Evolutionary conservation across 2,797 vertebrate genomes (phyloP).

Genomic region (Sebastes diaconus): DNA sequence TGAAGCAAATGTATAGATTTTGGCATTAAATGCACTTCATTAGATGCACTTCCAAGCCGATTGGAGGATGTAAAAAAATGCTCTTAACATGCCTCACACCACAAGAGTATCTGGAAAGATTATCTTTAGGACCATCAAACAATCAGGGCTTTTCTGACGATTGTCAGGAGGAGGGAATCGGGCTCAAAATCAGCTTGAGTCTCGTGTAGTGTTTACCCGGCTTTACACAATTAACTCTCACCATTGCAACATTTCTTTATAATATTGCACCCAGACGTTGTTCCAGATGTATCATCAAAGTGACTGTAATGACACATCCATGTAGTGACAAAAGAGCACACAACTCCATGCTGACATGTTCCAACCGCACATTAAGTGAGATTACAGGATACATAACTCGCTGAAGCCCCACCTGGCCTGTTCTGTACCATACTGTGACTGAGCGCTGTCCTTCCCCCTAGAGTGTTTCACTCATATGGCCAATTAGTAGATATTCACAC

Average conservation of each 20-base stretch:
- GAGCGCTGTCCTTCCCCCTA: not conserved
- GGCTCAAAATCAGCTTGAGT: no score
- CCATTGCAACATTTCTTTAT: not conserved
- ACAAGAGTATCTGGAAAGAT: no score
- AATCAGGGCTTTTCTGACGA: no score
- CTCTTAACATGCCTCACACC: no score
- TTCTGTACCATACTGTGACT: not conserved
- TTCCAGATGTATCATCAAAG: not conserved
- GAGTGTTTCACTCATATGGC: slow-evolving; percentile 38
- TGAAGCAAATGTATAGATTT: no score
- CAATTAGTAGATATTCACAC: slow-evolving; percentile 53
- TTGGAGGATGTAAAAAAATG: fast-evolving
- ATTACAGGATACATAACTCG: not conserved
- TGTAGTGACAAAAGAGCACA: not conserved
- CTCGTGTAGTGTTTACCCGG: no score
- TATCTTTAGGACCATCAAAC: no score
- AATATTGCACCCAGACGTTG: not conserved
- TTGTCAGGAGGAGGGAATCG: no score
- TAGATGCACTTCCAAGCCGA: no score
- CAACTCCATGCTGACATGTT: not conserved
- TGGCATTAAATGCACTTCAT: no score
- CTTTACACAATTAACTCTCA: not conserved
- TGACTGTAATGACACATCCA: not conserved
- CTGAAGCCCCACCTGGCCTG: not conserved
- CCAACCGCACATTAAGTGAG: slow-evolving; percentile 4